A percentile compares a stretch with the other conserved stretches of the same genome.
Evolutionary conservation across 2,113 vertebrate species (phyloP).

Genomic region (Orientallactaga bullata): DNA sequence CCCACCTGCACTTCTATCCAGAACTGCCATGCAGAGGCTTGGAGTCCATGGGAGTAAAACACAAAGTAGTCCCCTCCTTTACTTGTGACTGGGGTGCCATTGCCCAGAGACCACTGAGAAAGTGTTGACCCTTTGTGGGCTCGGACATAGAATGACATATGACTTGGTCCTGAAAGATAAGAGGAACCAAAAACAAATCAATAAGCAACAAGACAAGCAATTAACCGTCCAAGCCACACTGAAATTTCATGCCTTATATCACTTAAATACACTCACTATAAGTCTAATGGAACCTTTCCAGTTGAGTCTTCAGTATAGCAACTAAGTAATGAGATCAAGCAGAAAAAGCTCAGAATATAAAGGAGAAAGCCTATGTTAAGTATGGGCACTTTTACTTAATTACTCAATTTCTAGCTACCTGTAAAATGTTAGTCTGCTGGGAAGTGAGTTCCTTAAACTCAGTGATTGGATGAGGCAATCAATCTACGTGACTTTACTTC

Average conservation of each 20-base stretch:
- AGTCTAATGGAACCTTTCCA: background rate
- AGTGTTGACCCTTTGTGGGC: constrained; percentile 88
- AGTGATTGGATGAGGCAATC: background rate
- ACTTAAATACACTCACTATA: background rate
- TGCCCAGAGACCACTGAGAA: constrained; percentile 94
- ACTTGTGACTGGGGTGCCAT: constrained; percentile 90
- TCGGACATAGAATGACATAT: constrained; percentile 95
- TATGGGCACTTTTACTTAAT: background rate
- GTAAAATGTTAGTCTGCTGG: background rate
- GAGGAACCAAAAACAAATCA: background rate
- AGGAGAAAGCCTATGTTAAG: background rate
- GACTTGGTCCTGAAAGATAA: constrained; percentile 91
- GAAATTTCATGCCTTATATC: background rate
- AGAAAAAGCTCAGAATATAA: background rate
- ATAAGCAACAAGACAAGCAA: constrained; percentile 36
- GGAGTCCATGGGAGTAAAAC: constrained; percentile 95
- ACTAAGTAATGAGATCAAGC: background rate
- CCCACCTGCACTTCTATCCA: constrained; percentile 96
- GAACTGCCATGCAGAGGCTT: constrained; percentile 92
- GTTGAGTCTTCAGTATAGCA: background rate
- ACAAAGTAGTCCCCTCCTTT: constrained; percentile 95
- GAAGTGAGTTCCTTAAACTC: background rate
- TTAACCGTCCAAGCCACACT: background rate
- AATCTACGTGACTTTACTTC: background rate
- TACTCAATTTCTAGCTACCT: background rate